A percentile compares a stretch with the other conserved stretches of the same genome.
phyloP scores from a whole-genome alignment of 2,797 vertebrate species.

The Lerista edwardsae region DNA sequence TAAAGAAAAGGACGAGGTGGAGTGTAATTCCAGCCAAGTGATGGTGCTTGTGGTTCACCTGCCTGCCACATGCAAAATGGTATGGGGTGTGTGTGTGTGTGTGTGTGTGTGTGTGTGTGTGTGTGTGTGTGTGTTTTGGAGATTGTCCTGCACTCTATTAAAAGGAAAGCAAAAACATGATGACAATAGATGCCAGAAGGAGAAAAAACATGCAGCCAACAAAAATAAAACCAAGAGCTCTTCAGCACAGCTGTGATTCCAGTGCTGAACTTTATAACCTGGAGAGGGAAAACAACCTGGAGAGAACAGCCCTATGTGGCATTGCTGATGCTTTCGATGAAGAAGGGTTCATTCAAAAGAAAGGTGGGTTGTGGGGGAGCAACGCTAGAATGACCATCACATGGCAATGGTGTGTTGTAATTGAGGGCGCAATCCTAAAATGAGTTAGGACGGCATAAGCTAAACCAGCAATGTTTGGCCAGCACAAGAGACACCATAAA shows the following conservation, averaged over 20 bases:
- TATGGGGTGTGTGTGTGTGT: no score
- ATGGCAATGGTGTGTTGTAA: no score
- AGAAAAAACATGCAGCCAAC: not conserved
- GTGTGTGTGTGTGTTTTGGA: not conserved
- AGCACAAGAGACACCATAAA: no score
- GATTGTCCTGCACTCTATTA: not conserved
- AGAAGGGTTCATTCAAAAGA: not conserved
- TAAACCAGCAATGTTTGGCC: no score
- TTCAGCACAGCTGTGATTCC: not conserved
- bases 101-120: no score
- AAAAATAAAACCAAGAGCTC: not conserved
- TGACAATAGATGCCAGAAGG: not conserved
- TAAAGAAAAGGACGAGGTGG: not conserved
- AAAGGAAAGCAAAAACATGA: not conserved
- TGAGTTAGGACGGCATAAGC: no score
- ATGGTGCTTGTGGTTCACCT: not conserved
- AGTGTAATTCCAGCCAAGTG: not conserved
- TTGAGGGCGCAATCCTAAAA: no score
- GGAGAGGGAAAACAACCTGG: not conserved
- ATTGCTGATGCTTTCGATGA: not conserved
- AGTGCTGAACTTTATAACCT: not conserved
- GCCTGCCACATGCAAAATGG: not conserved
- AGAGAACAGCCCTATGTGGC: not conserved
- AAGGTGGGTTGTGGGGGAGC: not conserved
- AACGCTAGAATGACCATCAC: no score